Conservation (phyloP, 2,113 vertebrate genomes). For the Tinamus guttatus region DNA sequence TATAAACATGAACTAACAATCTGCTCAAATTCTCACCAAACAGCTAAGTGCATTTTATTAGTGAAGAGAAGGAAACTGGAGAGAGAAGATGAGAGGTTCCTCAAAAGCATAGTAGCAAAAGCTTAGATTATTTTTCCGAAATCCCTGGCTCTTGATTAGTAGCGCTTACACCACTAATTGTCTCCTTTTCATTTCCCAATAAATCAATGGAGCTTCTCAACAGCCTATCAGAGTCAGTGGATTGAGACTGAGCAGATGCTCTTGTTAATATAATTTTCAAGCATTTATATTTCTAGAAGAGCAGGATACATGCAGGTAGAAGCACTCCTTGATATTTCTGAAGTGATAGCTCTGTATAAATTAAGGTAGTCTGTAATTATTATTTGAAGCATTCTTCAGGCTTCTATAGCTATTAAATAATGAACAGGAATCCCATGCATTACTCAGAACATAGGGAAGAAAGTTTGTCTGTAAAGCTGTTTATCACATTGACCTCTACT, state of each 20-base stretch:
- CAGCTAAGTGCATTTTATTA: neutral
- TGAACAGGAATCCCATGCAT: neutral
- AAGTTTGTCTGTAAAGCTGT: conserved; percentile 5
- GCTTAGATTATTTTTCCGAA: neutral
- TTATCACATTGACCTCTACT: conserved; percentile 17
- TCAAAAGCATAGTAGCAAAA: neutral
- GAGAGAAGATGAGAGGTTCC: neutral
- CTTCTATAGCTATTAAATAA: conserved; percentile 50
- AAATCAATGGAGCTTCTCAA: neutral
- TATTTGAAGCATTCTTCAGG: conserved; percentile 33
- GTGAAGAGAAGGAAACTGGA: neutral
- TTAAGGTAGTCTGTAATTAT: conserved; percentile 15
- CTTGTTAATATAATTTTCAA: conserved; percentile 18
- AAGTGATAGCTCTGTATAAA: conserved; percentile 45
- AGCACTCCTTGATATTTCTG: conserved; percentile 44
- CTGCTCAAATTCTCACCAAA: neutral
- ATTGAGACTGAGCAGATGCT: conserved; percentile 28
- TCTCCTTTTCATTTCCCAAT: neutral
- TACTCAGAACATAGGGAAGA: conserved; percentile 2
- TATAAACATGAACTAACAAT: neutral
- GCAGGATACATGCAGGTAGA: conserved; percentile 39
- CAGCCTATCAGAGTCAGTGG: neutral
- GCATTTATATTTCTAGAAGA: conserved; percentile 4
- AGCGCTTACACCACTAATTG: neutral
- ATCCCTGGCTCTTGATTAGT: neutral